Evolutionary conservation across 2,797 vertebrate genomes (phyloP).

Genomic region (Ceryle rudis): DNA sequence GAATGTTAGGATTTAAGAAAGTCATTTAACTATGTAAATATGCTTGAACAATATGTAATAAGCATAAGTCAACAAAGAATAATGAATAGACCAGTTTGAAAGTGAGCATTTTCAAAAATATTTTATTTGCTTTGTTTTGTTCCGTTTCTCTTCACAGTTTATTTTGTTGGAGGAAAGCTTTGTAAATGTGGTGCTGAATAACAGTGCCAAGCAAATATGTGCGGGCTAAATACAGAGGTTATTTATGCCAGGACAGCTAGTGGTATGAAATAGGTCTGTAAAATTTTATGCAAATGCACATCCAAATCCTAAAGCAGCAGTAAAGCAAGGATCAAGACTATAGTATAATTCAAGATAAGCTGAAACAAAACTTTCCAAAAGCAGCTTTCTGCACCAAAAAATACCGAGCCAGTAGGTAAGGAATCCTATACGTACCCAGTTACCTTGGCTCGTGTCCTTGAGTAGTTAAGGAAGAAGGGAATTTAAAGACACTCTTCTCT

Average conservation of each 20-base stretch:
- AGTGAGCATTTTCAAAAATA: conserved; percentile 40
- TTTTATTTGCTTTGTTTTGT: conserved; percentile 24
- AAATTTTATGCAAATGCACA: neutral
- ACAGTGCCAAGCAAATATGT: neutral
- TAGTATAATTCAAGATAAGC: neutral
- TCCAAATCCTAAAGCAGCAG: neutral
- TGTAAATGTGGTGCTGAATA: neutral
- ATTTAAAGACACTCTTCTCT: neutral
- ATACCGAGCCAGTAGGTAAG: neutral
- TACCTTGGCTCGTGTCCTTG: neutral
- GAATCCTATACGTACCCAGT: neutral
- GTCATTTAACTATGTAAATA: neutral
- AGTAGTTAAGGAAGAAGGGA: neutral
- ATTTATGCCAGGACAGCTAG: neutral
- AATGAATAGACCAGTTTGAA: neutral
- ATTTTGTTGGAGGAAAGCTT: neutral
- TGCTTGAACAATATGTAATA: neutral
- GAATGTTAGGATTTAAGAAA: conserved; percentile 44
- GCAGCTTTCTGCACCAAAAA: neutral
- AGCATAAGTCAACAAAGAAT: neutral
- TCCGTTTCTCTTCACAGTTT: conserved; percentile 8
- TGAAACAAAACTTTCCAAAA: neutral
- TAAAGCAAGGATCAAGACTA: neutral
- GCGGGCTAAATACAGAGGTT: neutral
- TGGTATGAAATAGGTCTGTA: neutral